Evolutionary conservation across 2,888 invertebrate genomes (phyloP).

Genomic region (Nomada ferruginata): DNA sequence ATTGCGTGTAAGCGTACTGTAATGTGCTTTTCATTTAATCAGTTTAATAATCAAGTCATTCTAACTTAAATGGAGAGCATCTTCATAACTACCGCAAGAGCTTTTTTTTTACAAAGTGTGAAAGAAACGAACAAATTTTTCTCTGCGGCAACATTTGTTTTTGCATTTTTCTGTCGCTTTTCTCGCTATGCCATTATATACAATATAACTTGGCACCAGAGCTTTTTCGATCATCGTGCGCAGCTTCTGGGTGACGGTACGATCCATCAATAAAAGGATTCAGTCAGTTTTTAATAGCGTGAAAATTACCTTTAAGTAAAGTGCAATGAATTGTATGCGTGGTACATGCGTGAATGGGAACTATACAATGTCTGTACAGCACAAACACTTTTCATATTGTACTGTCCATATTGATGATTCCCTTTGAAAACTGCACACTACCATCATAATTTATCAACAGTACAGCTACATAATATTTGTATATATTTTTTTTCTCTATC

Average conservation of each 20-base stretch:
- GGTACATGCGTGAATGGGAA: constrained; percentile 54
- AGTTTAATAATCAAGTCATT: constrained; percentile 25
- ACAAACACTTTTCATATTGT: constrained; percentile 19
- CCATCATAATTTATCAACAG: constrained; percentile 18
- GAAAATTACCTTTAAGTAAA: constrained; percentile 40
- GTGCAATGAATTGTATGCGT: constrained; percentile 68
- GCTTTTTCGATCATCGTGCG: constrained; percentile 49
- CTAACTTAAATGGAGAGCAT: constrained; percentile 28
- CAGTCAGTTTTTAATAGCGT: constrained; percentile 35
- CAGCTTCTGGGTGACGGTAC: constrained; percentile 63
- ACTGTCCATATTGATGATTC: background rate
- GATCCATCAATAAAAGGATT: constrained; percentile 15
- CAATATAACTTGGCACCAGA: constrained; percentile 40
- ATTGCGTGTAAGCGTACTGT: constrained; percentile 59
- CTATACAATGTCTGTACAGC: constrained; percentile 24
- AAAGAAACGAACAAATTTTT: constrained; percentile 21
- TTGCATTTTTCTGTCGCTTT: constrained; percentile 63
- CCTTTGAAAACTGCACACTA: constrained; percentile 26
- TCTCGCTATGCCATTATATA: constrained; percentile 50
- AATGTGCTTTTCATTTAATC: constrained; percentile 54
- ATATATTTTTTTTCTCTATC: constrained; percentile 8
- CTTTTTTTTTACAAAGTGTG: constrained; percentile 6
- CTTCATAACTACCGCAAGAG: constrained; percentile 47
- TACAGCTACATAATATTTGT: constrained; percentile 22
- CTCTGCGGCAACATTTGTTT: constrained; percentile 40